Conservation (phyloP, 2,888 invertebrate species). For the Cantharis rustica region DNA sequence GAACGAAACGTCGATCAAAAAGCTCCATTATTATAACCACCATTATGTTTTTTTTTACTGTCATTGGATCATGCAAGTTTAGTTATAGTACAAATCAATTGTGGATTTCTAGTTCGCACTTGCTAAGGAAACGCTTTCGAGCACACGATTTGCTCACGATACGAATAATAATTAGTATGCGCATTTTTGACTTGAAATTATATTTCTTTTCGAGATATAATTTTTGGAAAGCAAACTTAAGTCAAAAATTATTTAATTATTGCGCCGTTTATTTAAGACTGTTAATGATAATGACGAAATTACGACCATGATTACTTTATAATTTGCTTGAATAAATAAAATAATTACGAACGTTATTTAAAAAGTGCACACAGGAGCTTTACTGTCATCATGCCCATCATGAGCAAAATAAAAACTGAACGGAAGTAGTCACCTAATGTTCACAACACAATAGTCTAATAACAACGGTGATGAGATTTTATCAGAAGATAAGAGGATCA, state of each 20-base stretch:
- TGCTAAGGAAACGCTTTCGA: background rate
- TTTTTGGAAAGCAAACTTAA: background rate
- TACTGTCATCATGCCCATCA: slow-evolving; percentile 30
- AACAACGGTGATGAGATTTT: slow-evolving; percentile 48
- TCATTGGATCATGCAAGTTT: background rate
- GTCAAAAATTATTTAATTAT: background rate
- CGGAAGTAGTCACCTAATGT: slow-evolving; percentile 40
- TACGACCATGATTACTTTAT: slow-evolving; percentile 1
- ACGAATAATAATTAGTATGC: no score
- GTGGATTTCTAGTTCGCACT: background rate
- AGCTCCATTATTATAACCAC: background rate
- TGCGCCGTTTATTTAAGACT: background rate
- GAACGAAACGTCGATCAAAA: background rate
- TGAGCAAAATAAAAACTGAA: slow-evolving; percentile 16
- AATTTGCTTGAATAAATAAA: slow-evolving; percentile 1
- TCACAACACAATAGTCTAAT: slow-evolving; percentile 45
- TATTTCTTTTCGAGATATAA: background rate
- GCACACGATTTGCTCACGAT: background rate
- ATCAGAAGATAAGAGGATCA: slow-evolving; percentile 50
- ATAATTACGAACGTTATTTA: background rate
- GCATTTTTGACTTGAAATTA: background rate
- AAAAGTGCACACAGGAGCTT: slow-evolving; percentile 11
- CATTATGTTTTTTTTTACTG: background rate
- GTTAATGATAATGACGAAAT: background rate
- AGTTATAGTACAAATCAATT: background rate